Evolutionary conservation across 2,888 invertebrate genomes (phyloP).

Genomic region (Tetropium fuscum): DNA sequence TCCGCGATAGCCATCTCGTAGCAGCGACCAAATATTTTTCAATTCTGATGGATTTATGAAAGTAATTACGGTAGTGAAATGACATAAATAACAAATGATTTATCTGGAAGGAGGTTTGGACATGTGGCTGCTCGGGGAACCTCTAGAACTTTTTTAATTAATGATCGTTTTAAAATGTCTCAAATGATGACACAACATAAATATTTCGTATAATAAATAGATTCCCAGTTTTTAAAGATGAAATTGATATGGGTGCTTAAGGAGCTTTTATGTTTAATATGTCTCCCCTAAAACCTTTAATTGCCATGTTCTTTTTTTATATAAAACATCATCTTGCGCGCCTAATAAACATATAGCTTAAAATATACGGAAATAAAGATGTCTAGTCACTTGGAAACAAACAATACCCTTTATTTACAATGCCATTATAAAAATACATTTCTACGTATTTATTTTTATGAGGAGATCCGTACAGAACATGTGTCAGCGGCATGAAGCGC

Average conservation of each 20-base stretch:
- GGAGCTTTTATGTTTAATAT: conserved; percentile 4
- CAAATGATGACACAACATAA: conserved; percentile 47
- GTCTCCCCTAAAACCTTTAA: conserved; percentile 6
- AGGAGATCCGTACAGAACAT: too few relatives aligned
- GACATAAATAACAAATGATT: conserved; percentile 61
- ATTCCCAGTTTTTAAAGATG: conserved; percentile 35
- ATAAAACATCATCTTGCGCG: background rate
- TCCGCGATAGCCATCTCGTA: conserved; percentile 55
- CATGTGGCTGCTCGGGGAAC: conserved; percentile 41
- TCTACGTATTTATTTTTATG: too few relatives aligned
- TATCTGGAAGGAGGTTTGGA: conserved; percentile 44
- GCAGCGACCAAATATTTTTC: conserved; percentile 56
- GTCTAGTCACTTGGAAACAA: too few relatives aligned
- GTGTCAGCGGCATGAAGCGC: too few relatives aligned
- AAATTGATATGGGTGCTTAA: conserved; percentile 34
- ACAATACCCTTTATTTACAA: too few relatives aligned
- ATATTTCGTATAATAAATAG: conserved; percentile 42
- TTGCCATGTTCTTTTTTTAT: conserved; percentile 14
- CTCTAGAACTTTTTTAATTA: conserved; percentile 45
- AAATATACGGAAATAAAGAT: too few relatives aligned
- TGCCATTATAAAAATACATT: too few relatives aligned
- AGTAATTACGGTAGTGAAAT: conserved; percentile 60
- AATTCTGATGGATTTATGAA: conserved; percentile 60
- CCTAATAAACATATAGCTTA: too few relatives aligned
- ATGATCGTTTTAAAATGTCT: conserved; percentile 50